Base-by-base conservation (phyloP, 2,113 vertebrate genomes). In the Ctenomys sociabilis region DNA sequence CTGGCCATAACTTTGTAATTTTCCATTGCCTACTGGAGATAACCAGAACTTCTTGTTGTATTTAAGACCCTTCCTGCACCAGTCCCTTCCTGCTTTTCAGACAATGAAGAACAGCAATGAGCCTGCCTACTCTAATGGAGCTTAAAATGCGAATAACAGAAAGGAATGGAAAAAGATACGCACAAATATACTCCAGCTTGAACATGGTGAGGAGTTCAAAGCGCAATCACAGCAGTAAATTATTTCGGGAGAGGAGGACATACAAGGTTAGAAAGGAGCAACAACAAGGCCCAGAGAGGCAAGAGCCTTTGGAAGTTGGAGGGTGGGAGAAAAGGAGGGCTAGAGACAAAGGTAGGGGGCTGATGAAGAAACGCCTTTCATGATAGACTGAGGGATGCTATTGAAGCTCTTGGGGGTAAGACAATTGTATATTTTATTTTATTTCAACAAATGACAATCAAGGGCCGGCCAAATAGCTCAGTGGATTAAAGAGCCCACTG, bases 401-500 rank as follows among this genome's bases (percentile, higher is more conserved):
- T 3, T 94, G 82, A 88, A 61, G 21, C 72, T 89, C n/a, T 63
- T 64, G 22, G n/a, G 9, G 13, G 5, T 57, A 85, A 81, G 30
- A 22, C 88, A 90, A 73, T 19, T 80, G 21, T 28, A 43, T 26
- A 43, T 40, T 68, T 93, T 40, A 61, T 95, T 92, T 94, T 37
- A 94, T 49, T 92, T 85, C 61, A 87, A 70, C 77, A 90, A 57
- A 40, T 43, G 75, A 35, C 78, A 95, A 85, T 85, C 87, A 54
- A 57, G 16, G 49, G 49, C 49, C 9, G 49, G 49, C 49, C 49
- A 49, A 49, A 49, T 49, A 49, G 49, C 49, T 49, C 49, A 49
- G 49, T 11, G 9, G 9, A 49, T 49, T 49, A 49, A 49, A 49
- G 49, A 49, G 49, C 49, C 49, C 12, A 49, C 49, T 49, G 9